A percentile compares a stretch with the other conserved stretches of the same genome.
phyloP scores from a whole-genome alignment of 2,888 invertebrate genomes.

The Campoplex capitator region DNA sequence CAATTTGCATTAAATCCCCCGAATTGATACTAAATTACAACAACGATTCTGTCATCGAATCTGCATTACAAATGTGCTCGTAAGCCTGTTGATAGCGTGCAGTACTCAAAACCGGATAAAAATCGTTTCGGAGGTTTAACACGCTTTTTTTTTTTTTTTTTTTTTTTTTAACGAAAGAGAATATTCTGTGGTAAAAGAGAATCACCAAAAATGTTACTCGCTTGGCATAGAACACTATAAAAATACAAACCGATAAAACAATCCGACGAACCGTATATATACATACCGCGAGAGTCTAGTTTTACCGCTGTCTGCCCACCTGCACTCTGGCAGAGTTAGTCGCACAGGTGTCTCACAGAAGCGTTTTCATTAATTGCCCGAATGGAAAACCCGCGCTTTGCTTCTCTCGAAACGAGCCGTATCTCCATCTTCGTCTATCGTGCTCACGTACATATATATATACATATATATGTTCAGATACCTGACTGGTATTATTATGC shows the following conservation, averaged over 20 bases:
- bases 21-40: neutral
- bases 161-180: neutral
- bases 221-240: neutral
- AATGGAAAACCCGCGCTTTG: constrained; percentile 64
- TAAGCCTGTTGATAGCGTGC: neutral
- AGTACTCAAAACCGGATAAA: neutral
- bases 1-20: neutral
- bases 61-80: neutral
- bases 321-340: constrained; percentile 75
- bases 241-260: neutral
- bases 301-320: constrained; percentile 71
- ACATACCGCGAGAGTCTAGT: constrained; percentile 12
- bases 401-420: constrained; percentile 49
- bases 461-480: constrained; percentile 11
- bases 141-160: too few species aligned
- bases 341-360: constrained; percentile 80
- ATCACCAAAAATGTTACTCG: constrained; percentile 8
- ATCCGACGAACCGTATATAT: neutral
- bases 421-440: constrained; percentile 34
- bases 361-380: constrained; percentile 80
- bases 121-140: neutral
- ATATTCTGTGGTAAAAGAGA: neutral
- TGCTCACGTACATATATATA: constrained; percentile 25
- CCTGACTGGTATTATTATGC: constrained; percentile 44
- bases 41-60: neutral